Evolutionary conservation across 2,888 invertebrate genomes (phyloP), one percentile per base, ranked within the genome.

Genomic region (Scelioninae gen. 1): DNA sequence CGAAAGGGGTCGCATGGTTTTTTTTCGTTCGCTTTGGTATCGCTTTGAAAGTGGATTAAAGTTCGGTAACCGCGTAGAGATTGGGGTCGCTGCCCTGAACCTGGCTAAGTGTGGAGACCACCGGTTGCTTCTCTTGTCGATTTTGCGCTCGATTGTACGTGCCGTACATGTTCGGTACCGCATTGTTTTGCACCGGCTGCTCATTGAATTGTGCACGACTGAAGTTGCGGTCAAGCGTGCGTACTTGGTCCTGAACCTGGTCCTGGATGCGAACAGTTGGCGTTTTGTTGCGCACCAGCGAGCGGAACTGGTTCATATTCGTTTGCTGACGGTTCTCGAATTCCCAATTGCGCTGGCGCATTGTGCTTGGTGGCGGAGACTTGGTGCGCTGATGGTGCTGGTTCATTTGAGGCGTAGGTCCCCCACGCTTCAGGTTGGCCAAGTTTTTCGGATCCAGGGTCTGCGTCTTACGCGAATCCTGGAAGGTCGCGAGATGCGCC

Each of bases 1-100:
- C 5, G 31, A 60, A 58, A 56, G 66, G 45, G 32, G 53, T 31
- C 31, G 15, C 45, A 55, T n/a, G n/a, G n/a, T n/a, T n/a, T n/a
- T n/a, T n/a, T n/a, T 63, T 29, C 58, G 11, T 68, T 49, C 16
- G 47, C 77, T 83, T 78, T 84, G 84, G 83, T 85, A 74, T 81
- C 83, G 77, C 60, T 74, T 63, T 62, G 31, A 68, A 69, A 43
- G 10, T 45, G 13, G 23, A 51, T 93, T 94, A 95, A 93, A 95
- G 93, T 90, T 94, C 95, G 72, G 96, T 95, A 85, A 96, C 96
- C 62, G 96, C 96, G 90, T 96, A 96, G 85, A 96, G 91, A 91
- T 95, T 92, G 6, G 92, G 92, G 88, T 92, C 92, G 85, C 92
- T 92, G 45, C 92, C 92, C 77, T 92, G 92, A 29, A 92, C 92